Percentiles rank a stretch among this genome's conserved stretches.
Conservation (phyloP, 2,113 vertebrate species). For the Neolamprologus hecqui region DNA sequence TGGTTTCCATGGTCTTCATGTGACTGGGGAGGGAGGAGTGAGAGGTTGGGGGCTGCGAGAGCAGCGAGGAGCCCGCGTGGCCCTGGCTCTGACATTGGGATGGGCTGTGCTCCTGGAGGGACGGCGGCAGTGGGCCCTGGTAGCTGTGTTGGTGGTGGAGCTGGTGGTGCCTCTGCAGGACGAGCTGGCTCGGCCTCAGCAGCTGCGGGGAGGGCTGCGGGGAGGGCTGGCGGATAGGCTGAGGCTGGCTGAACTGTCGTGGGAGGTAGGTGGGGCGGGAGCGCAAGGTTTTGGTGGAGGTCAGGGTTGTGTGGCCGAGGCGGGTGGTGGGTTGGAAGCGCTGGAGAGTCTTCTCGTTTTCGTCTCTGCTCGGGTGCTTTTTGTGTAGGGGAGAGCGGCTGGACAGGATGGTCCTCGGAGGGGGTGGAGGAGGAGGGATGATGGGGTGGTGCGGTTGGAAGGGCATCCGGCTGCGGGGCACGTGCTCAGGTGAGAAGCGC, state of each 20-base stretch:
- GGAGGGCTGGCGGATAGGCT: conserved; percentile 43
- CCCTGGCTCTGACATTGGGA: not conserved
- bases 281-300: conserved; percentile 28
- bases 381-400: conserved; percentile 54
- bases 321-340: conserved; percentile 24
- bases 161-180: conserved; percentile 65
- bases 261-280: conserved; percentile 68
- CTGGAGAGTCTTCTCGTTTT: conserved; percentile 12
- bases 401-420: conserved; percentile 56
- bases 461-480: conserved; percentile 71
- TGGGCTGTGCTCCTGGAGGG: conserved; percentile 31
- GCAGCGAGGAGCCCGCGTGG: not conserved
- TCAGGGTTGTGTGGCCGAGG: conserved; percentile 20
- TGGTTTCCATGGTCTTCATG: conserved; percentile 41
- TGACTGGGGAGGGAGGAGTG: conserved; percentile 43
- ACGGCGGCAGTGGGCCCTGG: conserved; percentile 56
- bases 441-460: conserved; percentile 73
- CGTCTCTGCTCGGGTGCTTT: conserved; percentile 39
- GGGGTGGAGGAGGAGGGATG: conserved; percentile 73
- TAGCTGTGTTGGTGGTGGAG: conserved; percentile 69
- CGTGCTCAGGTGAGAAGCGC: conserved; percentile 61
- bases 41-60: conserved; percentile 7
- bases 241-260: conserved; percentile 62
- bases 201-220: conserved; percentile 59
- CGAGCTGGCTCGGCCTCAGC: conserved; percentile 48